phyloP scores from a whole-genome alignment of 2,797 vertebrate species.

The Hozukius guyotensis region DNA sequence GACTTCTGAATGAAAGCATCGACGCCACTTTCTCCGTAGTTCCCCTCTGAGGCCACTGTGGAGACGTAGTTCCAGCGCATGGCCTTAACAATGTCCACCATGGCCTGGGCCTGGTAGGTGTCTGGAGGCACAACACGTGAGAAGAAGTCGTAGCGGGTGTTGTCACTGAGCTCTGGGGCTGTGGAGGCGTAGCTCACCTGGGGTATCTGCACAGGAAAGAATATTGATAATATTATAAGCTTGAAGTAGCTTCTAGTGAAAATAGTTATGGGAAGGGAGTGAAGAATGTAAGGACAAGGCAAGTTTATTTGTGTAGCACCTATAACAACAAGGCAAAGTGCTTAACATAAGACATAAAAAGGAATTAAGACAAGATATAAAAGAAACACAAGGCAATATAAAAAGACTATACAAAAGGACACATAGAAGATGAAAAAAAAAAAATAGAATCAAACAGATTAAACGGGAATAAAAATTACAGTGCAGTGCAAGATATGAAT shows the following conservation, averaged over 20 bases:
- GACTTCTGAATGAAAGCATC: slow-evolving; percentile 97
- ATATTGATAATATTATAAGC: slow-evolving; percentile 3
- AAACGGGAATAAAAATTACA: not conserved
- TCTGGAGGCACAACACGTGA: slow-evolving; percentile 94
- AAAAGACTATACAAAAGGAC: not conserved
- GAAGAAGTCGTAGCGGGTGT: slow-evolving; percentile 97
- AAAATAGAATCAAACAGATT: not conserved
- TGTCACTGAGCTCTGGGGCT: slow-evolving; percentile 94
- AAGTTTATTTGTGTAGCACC: not conserved
- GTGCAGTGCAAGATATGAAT: not conserved
- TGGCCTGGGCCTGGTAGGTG: slow-evolving; percentile 96
- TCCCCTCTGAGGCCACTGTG: slow-evolving; percentile 94
- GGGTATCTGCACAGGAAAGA: slow-evolving; percentile 83
- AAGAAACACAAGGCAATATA: not conserved
- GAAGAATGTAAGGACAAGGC: not conserved
- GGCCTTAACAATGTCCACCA: slow-evolving; percentile 96
- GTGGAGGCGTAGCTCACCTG: slow-evolving; percentile 98
- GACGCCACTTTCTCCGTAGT: slow-evolving; percentile 94
- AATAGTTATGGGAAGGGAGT: not conserved
- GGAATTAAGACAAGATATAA: not conserved
- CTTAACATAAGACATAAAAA: not conserved
- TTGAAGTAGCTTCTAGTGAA: not conserved
- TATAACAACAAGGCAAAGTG: not conserved
- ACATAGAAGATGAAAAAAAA: not conserved
- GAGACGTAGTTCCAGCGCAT: slow-evolving; percentile 97